Evolutionary conservation across 1,140 invertebrate genomes (phyloP).

Genomic region (Ceratosolen solmsi): DNA sequence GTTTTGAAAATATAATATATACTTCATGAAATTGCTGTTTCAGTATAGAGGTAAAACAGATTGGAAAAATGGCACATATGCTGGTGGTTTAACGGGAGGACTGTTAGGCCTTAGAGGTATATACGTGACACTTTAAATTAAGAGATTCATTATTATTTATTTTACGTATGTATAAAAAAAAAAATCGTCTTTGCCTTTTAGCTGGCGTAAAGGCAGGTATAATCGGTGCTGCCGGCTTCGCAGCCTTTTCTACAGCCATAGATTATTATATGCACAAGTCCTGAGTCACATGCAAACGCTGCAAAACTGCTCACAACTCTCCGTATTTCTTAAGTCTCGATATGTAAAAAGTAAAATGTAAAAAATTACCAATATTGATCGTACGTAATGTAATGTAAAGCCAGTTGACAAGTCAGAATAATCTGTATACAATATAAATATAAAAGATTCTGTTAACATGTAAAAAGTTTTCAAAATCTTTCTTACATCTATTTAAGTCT

Average conservation of each 20-base stretch:
- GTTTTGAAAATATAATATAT: background rate
- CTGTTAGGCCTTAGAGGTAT: constrained; percentile 94
- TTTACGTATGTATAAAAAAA: constrained; percentile 27
- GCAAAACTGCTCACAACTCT: constrained; percentile 3
- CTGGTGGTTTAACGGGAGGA: constrained; percentile 94
- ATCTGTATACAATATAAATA: constrained; percentile 45
- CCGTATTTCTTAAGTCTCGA: constrained; percentile 18
- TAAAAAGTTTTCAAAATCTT: constrained; percentile 43
- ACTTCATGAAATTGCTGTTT: constrained; percentile 58
- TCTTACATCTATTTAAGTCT: constrained; percentile 43
- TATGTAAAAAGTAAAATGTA: constrained; percentile 49
- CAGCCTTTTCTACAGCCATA: constrained; percentile 94
- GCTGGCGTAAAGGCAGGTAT: constrained; percentile 94
- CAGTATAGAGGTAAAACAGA: constrained; percentile 93
- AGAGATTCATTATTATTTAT: constrained; percentile 41
- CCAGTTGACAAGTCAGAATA: background rate
- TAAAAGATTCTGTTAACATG: constrained; percentile 40
- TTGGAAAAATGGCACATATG: constrained; percentile 96
- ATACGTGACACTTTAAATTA: constrained; percentile 40
- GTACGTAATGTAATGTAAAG: constrained; percentile 40
- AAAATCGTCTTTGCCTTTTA: constrained; percentile 71
- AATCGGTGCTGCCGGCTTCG: constrained; percentile 94
- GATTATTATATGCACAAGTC: constrained; percentile 91
- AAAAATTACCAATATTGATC: constrained; percentile 33
- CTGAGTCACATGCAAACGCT: constrained; percentile 40